phyloP scores from a whole-genome alignment of 2,113 vertebrate species.

The Cephalophus harveyi region DNA sequence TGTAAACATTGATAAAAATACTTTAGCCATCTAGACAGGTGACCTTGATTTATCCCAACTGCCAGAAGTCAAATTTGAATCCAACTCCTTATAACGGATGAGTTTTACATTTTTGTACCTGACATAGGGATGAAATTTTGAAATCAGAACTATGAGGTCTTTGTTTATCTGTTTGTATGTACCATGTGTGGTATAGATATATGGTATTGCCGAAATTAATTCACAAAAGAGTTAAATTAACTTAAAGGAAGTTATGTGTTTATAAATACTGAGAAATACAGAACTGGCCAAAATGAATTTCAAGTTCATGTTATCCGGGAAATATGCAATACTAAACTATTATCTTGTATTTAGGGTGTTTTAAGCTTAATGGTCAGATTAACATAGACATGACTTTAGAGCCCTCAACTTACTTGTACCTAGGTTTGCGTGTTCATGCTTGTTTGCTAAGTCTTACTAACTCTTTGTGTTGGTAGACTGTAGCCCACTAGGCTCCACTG shows the following conservation, averaged over 20 bases:
- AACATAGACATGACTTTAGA: not conserved
- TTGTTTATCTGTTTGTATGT: not conserved
- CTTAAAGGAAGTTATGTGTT: not conserved
- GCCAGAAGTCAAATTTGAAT: not conserved
- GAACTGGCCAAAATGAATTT: not conserved
- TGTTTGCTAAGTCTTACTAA: not conserved
- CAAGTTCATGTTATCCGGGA: not conserved
- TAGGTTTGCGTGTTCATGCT: not conserved
- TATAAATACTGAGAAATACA: not conserved
- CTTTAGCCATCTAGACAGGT: not conserved
- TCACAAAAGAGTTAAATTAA: not conserved
- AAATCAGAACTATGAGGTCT: not conserved
- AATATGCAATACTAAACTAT: not conserved
- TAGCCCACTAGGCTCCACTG: not conserved
- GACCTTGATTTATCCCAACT: not conserved
- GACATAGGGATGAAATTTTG: not conserved
- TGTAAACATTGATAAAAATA: not conserved
- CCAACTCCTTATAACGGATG: not conserved
- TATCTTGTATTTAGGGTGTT: not conserved
- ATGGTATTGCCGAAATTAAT: not conserved
- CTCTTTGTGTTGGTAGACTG: fast-evolving
- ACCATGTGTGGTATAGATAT: not conserved
- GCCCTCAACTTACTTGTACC: not conserved
- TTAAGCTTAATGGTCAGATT: not conserved
- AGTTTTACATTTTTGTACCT: not conserved